Evolutionary conservation across 2,113 vertebrate species (phyloP).

Genomic region (Cynocephalus volans): DNA sequence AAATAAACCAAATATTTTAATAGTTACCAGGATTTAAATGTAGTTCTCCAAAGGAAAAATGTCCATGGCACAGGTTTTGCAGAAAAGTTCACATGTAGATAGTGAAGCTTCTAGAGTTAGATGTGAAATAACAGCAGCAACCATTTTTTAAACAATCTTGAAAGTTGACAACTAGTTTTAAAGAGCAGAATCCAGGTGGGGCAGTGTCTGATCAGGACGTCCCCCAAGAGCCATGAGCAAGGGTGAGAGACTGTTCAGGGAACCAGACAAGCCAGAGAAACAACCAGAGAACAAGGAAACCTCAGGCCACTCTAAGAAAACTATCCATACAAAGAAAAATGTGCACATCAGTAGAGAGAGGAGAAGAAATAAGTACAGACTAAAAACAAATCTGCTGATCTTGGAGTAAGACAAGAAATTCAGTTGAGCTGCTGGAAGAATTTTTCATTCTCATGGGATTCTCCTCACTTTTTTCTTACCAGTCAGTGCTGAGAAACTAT

Average conservation of each 20-base stretch:
- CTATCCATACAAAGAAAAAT: rapidly evolving
- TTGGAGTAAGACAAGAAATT: slow-evolving; percentile 72
- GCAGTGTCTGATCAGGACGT: slow-evolving; percentile 81
- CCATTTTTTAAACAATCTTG: slow-evolving; percentile 52
- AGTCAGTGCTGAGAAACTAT: slow-evolving; percentile 84
- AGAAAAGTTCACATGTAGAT: neutral
- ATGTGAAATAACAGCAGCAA: slow-evolving; percentile 63
- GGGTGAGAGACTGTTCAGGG: neutral
- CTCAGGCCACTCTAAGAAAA: rapidly evolving
- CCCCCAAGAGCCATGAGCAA: slow-evolving; percentile 43
- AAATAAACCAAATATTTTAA: slow-evolving; percentile 66
- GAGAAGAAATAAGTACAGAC: slow-evolving; percentile 19
- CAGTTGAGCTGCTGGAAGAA: slow-evolving; percentile 83
- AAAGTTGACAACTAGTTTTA: slow-evolving; percentile 77
- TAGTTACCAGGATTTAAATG: neutral
- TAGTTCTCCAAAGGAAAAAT: neutral
- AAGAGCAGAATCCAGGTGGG: slow-evolving; percentile 43
- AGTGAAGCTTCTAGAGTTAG: slow-evolving; percentile 24
- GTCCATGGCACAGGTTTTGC: neutral
- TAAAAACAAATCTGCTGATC: slow-evolving; percentile 64
- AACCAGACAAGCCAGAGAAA: neutral
- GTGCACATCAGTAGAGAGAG: neutral
- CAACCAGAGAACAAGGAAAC: rapidly evolving
- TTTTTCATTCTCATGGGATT: slow-evolving; percentile 76
- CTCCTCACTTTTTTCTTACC: slow-evolving; percentile 72